Percentiles rank a stretch among this genome's conserved stretches.
phyloP scores from a whole-genome alignment of 2,888 invertebrate species.

The Chirona hameri region DNA sequence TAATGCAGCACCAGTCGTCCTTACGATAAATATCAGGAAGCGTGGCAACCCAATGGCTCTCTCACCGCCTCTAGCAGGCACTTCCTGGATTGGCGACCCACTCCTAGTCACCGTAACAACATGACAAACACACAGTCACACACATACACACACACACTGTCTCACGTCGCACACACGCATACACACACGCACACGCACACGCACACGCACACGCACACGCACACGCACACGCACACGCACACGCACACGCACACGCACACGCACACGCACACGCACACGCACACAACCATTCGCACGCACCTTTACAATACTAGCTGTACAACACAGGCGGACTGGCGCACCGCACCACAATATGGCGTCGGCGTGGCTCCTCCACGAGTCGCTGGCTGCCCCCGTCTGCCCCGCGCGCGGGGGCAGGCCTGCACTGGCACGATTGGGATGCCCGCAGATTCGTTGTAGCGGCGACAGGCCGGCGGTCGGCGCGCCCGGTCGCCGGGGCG shows the following conservation, averaged over 20 bases:
- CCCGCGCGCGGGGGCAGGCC: not conserved
- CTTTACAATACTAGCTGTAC: constrained; percentile 24
- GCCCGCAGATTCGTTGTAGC: constrained; percentile 6
- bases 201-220: not conserved
- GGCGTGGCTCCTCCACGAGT: not conserved
- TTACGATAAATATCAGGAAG: constrained; percentile 1
- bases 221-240: not conserved
- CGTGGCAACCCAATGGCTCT: not conserved
- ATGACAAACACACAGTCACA: not conserved
- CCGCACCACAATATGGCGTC: not conserved
- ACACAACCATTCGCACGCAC: not conserved
- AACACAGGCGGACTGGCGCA: not conserved
- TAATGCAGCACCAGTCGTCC: not conserved
- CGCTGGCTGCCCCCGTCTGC: not conserved
- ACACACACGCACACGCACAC: not conserved
- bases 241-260: not conserved
- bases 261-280: not conserved
- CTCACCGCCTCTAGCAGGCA: not conserved
- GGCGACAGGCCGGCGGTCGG: not conserved
- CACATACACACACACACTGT: not conserved
- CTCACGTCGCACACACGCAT: too few relatives aligned
- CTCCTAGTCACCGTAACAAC: not conserved
- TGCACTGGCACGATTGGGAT: not conserved
- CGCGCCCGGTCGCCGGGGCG: not conserved
- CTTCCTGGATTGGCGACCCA: not conserved